Evolutionary conservation across 1,140 invertebrate genomes (phyloP), one percentile per base, ranked within the genome.

Genomic region (Platyscapa corneri): DNA sequence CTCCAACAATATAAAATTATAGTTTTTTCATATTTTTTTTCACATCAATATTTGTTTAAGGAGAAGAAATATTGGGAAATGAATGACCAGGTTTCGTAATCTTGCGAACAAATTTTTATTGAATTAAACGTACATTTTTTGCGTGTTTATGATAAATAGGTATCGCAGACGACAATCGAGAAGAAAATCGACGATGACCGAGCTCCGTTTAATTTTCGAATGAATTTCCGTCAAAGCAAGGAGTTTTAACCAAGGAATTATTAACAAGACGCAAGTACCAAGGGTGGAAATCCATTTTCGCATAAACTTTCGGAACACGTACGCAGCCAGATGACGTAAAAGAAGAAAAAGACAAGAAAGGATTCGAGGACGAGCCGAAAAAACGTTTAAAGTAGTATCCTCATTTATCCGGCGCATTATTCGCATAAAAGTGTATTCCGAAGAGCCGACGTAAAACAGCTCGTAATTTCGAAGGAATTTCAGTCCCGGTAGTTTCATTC

Each of bases 391-490:
- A 70, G 34, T 37, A 10, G 65, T 20, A 70, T 37, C 34, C 23
- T 20, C 70, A 74, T 74, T 74, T 34, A 74, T 74, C 34, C 20
- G 42, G 70, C 20, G 7, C 34, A 70, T 53, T 37, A 72, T 49
- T 39, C 37, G 23, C 20, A 5, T 16, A 37, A 83, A 83, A 75
- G 70, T 83, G 60, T 75, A 70, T 18, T 39, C 65, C 70, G 37
- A 82, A 82, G 49, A 39, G 39, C 56, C 56, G 39, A 27, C 20
- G 30, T 84, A 78, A 77, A 84, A 78, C 82, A 84, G 75, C 75
- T 78, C 82, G 56, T 84, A 77, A 84, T 78, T 77, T 18, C 74
- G 10, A 49, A 64, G 39, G 82, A 76, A 84, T 84, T 84, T 42
- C 74, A 70, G 81, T 8, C 30, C 6, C 30, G 46, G 30, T 37